Evolutionary conservation across 2,888 invertebrate genomes (phyloP).

Genomic region (Aspidiotus destructor): DNA sequence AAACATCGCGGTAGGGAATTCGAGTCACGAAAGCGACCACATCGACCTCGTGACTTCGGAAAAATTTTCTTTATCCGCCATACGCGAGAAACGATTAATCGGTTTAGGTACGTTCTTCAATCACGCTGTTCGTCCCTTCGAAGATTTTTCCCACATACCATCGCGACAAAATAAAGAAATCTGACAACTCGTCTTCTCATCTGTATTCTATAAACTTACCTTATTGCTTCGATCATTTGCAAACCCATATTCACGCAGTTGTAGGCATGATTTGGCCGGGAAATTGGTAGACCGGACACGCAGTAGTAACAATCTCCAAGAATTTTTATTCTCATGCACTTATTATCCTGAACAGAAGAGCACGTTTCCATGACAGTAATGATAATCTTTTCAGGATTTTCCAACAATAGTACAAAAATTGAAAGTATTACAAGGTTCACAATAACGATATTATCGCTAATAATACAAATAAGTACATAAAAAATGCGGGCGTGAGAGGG

Average conservation of each 20-base stretch:
- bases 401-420: no score
- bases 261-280: slow-evolving; percentile 84
- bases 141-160: not conserved
- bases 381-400: no score
- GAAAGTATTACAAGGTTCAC: no score
- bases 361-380: no score
- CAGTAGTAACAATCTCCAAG: slow-evolving; percentile 94
- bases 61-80: not conserved
- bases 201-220: slow-evolving; percentile 48
- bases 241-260: slow-evolving; percentile 94
- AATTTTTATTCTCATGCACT: slow-evolving; percentile 92
- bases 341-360: slow-evolving; percentile 62
- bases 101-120: not conserved
- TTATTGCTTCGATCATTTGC: slow-evolving; percentile 90
- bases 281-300: slow-evolving; percentile 84
- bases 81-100: not conserved
- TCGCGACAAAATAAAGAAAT: not conserved
- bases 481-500: no score
- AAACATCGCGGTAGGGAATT: not conserved
- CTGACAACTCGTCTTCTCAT: not conserved
- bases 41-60: not conserved
- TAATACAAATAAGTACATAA: no score
- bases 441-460: no score
- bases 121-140: not conserved
- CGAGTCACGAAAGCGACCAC: not conserved